phyloP scores from a whole-genome alignment of 2,888 invertebrate species.

The Trachelus tabidus region DNA sequence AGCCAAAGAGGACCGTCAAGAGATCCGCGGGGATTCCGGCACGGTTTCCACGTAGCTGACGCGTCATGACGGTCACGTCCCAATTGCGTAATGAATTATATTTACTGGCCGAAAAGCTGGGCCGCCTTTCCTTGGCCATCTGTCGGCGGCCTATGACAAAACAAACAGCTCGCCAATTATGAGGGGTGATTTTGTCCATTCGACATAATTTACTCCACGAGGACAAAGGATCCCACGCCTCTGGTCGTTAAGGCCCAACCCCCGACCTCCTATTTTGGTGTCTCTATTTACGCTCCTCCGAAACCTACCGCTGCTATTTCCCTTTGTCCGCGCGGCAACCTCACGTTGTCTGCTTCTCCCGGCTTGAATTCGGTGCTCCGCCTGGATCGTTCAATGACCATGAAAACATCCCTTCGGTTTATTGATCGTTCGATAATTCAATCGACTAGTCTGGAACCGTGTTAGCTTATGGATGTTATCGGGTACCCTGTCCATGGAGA shows the following conservation, averaged over 20 bases:
- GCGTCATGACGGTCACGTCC: not conserved
- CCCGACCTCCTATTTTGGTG: constrained; percentile 36
- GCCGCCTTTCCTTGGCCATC: constrained; percentile 35
- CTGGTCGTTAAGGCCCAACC: constrained; percentile 40
- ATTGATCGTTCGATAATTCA: not conserved
- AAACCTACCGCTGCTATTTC: constrained; percentile 23
- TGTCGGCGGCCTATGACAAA: constrained; percentile 56
- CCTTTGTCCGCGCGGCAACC: constrained; percentile 30
- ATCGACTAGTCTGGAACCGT: not conserved
- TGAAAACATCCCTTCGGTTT: not conserved
- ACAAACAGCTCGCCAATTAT: constrained; percentile 62
- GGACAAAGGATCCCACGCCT: constrained; percentile 52
- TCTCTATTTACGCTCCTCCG: constrained; percentile 44
- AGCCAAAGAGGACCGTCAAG: not conserved
- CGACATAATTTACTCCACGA: constrained; percentile 50
- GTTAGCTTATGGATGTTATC: not conserved
- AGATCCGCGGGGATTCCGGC: not conserved
- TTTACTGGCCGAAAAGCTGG: not conserved
- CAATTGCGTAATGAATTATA: not conserved
- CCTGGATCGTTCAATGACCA: constrained; percentile 3
- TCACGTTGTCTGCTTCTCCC: not conserved
- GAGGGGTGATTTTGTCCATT: constrained; percentile 47
- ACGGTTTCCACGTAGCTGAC: not conserved
- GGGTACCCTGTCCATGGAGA: not conserved
- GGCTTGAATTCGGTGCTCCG: not conserved